Evolutionary conservation across 2,888 invertebrate species (phyloP), one percentile per base, ranked within the genome.

Genomic region (Hirtodrosophila cameraria): DNA sequence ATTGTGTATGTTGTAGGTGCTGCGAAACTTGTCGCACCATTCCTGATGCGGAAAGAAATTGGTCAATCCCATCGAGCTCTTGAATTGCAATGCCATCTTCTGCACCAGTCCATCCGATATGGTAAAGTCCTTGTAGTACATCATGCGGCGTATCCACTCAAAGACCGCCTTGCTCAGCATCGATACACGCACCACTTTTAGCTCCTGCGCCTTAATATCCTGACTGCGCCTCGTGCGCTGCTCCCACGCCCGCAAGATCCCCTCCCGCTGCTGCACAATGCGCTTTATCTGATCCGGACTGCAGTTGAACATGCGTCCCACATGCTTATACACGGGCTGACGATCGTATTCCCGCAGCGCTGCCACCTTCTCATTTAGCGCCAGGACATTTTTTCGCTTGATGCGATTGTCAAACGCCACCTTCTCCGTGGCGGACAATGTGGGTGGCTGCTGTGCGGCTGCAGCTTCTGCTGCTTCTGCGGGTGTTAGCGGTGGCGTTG

Each of bases 241-340:
- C 45, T 90, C 88, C 90, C 90, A 90, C 6, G 90, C 90, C 2
- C 75, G 75, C 3, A 90, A 54, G 9, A 90, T 89, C 11, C 76
- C 73, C 1, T 88, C 78, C 39, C 87, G 87, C 23, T 90, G 90
- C 48, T 86, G 88, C 9, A 90, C 85, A 35, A 90, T 90, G 6
- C 90, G 88, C 27, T 90, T 90, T 35, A 90, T 90, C 65, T 90
- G 90, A 76, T 90, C 90, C 18, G 90, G 90, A 69, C 90, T 90
- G 62, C 90, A 90, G 46, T 89, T 87, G 52, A 90, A 90, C 58
- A 88, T 71, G 0, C 90, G 84, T 0, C 90, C 90, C n/a, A 90
- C 88, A 38, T 89, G 89, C 58, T 90, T 90, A 57, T 90, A 90
- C 1, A 90, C 87, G 0, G 90, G 90, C 46, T 86, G 80, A 1